phyloP scores from a whole-genome alignment of 92 coral and sea anemone genomes.

The Galaxea fascicularis region DNA sequence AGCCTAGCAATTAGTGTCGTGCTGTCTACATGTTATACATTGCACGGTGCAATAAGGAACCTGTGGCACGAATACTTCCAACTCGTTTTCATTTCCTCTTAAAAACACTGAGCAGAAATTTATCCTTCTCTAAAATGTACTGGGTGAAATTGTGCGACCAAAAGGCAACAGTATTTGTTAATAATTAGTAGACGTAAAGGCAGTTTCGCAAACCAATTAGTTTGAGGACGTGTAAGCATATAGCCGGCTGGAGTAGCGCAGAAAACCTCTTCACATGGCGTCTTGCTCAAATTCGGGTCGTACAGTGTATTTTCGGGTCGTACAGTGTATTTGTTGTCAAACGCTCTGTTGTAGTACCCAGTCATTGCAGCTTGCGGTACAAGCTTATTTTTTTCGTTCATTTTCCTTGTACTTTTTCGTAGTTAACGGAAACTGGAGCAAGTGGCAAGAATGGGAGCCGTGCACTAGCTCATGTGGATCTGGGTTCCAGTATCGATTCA shows the following conservation, averaged over 20 bases:
- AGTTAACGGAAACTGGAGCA: slow-evolving; percentile 83
- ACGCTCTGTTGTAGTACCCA: too few relatives aligned
- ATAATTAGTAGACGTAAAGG: not conserved
- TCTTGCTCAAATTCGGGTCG: too few relatives aligned
- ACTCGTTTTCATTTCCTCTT: not conserved
- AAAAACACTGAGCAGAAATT: not conserved
- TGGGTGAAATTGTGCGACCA: not conserved
- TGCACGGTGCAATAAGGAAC: too few relatives aligned
- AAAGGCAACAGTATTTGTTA: not conserved
- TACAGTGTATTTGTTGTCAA: too few relatives aligned
- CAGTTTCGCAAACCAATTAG: not conserved
- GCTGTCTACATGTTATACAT: too few relatives aligned
- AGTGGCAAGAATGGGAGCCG: slow-evolving; percentile 74
- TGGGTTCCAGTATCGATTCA: slow-evolving; percentile 72
- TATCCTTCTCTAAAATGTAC: not conserved
- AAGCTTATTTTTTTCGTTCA: too few relatives aligned
- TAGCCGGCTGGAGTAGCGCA: too few relatives aligned
- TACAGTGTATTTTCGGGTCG: too few relatives aligned
- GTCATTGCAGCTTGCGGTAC: too few relatives aligned
- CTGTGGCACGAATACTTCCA: too few relatives aligned
- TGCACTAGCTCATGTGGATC: slow-evolving; percentile 78
- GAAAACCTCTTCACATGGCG: too few relatives aligned
- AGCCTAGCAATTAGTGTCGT: too few relatives aligned
- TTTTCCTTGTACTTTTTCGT: not conserved
- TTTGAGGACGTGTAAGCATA: not conserved